Percentiles rank a stretch among this genome's conserved stretches.
Evolutionary conservation across 2,797 vertebrate genomes (phyloP).

Genomic region (Hafferia zeledoni): DNA sequence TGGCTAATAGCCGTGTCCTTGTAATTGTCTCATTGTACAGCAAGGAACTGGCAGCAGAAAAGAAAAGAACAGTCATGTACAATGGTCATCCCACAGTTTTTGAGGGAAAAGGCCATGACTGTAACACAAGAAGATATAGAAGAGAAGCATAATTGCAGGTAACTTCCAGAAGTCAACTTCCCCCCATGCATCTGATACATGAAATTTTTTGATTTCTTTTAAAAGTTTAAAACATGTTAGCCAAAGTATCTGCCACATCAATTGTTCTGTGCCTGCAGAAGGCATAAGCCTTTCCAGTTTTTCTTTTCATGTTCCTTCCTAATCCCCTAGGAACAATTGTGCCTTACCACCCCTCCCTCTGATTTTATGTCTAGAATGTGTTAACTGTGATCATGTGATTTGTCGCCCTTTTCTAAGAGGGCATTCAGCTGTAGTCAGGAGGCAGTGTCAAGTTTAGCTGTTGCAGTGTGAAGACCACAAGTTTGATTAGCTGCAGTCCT

Average conservation of each 20-base stretch:
- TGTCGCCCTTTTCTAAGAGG: background rate
- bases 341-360: fast-evolving
- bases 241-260: background rate
- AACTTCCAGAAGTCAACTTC: background rate
- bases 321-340: background rate
- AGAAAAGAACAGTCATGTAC: background rate
- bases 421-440: background rate
- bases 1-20: background rate
- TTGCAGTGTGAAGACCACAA: background rate
- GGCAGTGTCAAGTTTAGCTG: background rate
- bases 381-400: background rate
- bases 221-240: background rate
- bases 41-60: background rate
- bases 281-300: background rate
- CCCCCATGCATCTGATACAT: background rate
- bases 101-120: background rate
- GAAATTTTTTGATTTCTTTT: background rate
- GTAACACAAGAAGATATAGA: background rate
- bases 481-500: background rate
- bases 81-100: background rate
- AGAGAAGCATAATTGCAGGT: background rate
- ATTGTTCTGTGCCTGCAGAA: background rate
- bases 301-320: background rate
- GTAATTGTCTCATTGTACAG: background rate
- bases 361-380: background rate